Conservation (phyloP, 2,888 invertebrate species). For the Chirona hameri region DNA sequence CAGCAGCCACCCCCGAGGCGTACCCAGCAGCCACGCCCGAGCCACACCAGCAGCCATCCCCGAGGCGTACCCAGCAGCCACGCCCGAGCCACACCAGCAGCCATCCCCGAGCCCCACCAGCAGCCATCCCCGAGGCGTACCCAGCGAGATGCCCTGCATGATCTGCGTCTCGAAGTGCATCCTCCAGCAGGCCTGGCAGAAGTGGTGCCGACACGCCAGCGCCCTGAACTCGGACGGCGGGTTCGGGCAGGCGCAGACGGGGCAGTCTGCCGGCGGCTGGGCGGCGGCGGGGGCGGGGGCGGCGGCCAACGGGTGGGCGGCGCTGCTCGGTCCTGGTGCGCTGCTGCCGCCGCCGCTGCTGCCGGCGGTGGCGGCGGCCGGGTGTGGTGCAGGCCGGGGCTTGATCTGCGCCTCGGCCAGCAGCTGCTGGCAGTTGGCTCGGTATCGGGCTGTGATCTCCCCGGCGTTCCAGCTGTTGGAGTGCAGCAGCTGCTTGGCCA, state of each 20-base stretch:
- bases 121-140: conserved; percentile 44
- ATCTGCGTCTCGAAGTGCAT: conserved; percentile 96
- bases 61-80: too few species aligned
- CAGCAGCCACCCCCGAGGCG: too few species aligned
- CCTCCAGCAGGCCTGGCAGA: conserved; percentile 95
- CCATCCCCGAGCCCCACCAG: too few species aligned
- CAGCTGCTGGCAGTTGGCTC: conserved; percentile 56
- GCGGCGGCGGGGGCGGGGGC: conserved; percentile 32
- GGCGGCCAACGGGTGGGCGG: conserved; percentile 38
- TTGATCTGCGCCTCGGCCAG: conserved; percentile 49
- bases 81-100: too few species aligned
- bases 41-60: too few species aligned
- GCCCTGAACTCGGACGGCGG: conserved; percentile 68
- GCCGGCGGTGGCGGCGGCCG: conserved; percentile 3
- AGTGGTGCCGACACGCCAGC: conserved; percentile 84
- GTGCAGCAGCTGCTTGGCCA: conserved; percentile 89
- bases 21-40: too few species aligned
- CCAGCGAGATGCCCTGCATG: conserved; percentile 71
- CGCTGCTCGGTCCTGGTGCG: conserved; percentile 37
- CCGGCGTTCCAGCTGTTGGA: conserved; percentile 84
- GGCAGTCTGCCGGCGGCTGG: conserved; percentile 29
- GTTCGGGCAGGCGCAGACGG: conserved; percentile 47
- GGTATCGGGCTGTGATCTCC: conserved; percentile 75
- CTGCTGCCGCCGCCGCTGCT: background rate
- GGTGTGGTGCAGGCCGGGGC: conserved; percentile 37